Percentiles rank a stretch among this genome's conserved stretches.
Conservation (phyloP, 2,797 vertebrate genomes). For the Mus minutoides region DNA sequence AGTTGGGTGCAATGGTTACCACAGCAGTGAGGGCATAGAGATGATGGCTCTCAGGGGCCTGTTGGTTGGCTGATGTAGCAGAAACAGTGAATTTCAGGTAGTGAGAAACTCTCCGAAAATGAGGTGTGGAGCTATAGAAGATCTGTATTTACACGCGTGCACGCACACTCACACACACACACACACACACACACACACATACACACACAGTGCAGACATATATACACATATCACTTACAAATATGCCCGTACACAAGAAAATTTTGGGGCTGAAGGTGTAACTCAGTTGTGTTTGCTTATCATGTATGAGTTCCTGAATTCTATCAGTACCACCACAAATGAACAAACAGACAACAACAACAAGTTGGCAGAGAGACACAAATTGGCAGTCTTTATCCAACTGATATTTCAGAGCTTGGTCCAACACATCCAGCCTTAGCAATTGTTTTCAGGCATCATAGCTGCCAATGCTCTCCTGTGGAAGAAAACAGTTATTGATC, state of each 20-base stretch:
- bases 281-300: not conserved
- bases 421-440: not conserved
- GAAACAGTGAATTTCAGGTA: not conserved
- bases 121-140: not conserved
- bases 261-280: not conserved
- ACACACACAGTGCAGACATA: not conserved
- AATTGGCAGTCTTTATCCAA: constrained; percentile 19
- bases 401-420: not conserved
- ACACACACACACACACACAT: not conserved
- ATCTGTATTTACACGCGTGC: no score
- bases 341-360: not conserved
- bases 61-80: not conserved
- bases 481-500: not conserved
- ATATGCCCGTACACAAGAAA: not conserved
- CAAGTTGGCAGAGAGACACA: not conserved
- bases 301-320: not conserved
- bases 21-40: not conserved
- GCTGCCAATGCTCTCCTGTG: not conserved
- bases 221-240: not conserved
- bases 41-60: not conserved
- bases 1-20: not conserved
- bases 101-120: not conserved
- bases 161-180: not conserved
- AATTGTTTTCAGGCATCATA: not conserved
- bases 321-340: not conserved